Evolutionary conservation across 2,113 vertebrate genomes (phyloP).

Genomic region (Antechinus stuartii): DNA sequence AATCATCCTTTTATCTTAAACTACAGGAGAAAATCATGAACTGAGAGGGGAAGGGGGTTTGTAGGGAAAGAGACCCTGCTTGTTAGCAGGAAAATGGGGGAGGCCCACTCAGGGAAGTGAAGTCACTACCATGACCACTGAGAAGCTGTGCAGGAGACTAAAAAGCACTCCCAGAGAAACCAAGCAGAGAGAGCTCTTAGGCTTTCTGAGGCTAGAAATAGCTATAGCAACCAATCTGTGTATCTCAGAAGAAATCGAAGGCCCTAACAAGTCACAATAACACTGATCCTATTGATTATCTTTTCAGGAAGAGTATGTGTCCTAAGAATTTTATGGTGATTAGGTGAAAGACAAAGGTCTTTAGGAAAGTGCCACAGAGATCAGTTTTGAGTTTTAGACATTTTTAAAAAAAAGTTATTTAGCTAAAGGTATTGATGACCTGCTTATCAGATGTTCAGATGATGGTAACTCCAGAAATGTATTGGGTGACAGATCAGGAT

Average conservation of each 20-base stretch:
- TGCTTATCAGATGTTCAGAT: neutral
- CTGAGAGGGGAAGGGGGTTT: neutral
- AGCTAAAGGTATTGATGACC: neutral
- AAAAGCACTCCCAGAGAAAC: neutral
- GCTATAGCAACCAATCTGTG: neutral
- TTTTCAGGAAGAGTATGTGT: neutral
- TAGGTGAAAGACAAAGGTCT: neutral
- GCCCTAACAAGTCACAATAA: neutral
- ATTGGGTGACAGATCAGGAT: neutral
- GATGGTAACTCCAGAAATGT: neutral
- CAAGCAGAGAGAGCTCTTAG: neutral
- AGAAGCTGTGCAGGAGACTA: neutral
- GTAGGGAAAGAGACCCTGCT: neutral
- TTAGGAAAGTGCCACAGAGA: neutral
- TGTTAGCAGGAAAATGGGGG: neutral
- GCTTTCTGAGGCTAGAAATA: neutral
- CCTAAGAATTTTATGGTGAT: neutral
- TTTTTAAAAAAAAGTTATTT: neutral
- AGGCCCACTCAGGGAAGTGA: neutral
- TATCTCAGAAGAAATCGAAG: neutral
- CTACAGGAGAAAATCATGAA: neutral
- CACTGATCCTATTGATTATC: neutral
- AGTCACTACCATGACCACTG: neutral
- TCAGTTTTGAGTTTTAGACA: neutral
- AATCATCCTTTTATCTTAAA: neutral